Conservation (phyloP, 2,888 invertebrate genomes). For the Bellardia bayeri region DNA sequence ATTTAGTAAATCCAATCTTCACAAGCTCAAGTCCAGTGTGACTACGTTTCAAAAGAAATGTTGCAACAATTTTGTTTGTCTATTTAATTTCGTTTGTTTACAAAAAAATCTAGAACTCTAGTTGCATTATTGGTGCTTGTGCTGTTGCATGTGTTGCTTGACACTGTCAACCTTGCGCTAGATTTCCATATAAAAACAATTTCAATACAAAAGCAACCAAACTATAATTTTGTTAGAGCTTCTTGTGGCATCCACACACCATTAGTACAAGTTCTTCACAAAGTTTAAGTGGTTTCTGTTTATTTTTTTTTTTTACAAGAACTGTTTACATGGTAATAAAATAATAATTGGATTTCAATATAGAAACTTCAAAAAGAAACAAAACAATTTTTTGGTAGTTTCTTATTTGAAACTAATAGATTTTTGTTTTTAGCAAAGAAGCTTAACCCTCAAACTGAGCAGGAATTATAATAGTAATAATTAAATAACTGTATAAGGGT, state of each 20-base stretch:
- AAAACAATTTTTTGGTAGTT: constrained; percentile 55
- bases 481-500: no score
- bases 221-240: constrained; percentile 28
- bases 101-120: constrained; percentile 40
- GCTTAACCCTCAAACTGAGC: constrained; percentile 45
- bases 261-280: constrained; percentile 48
- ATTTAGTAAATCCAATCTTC: constrained; percentile 28
- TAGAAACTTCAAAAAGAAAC: constrained; percentile 12
- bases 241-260: constrained; percentile 68
- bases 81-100: constrained; percentile 16
- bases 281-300: constrained; percentile 31
- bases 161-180: constrained; percentile 74
- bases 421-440: constrained; percentile 34
- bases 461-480: no score
- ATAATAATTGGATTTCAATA: constrained; percentile 71
- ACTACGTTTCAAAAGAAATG: constrained; percentile 62
- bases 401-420: constrained; percentile 56
- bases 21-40: constrained; percentile 46
- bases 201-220: constrained; percentile 38
- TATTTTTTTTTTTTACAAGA: constrained; percentile 45
- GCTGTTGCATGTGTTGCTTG: constrained; percentile 55
- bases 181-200: constrained; percentile 65
- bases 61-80: constrained; percentile 50
- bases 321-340: constrained; percentile 74
- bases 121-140: constrained; percentile 51